Conservation (phyloP, 2,888 invertebrate genomes). For the Pollenia amentaria region DNA sequence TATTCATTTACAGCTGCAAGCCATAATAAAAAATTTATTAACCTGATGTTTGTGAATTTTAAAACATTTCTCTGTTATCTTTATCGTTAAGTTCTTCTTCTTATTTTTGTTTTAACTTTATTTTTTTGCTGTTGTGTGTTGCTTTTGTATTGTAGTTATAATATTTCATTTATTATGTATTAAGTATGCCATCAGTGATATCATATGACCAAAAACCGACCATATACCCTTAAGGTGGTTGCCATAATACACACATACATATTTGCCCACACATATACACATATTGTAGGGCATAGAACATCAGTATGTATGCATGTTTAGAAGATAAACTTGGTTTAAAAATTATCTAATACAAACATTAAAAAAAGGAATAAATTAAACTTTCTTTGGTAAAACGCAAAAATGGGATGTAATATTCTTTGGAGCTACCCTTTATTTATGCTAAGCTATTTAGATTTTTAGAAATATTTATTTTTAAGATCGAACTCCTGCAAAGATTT, state of each 20-base stretch:
- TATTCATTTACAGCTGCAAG: conserved; percentile 33
- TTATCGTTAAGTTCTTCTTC: conserved; percentile 39
- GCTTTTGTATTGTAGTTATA: conserved; percentile 13
- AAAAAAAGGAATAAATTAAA: too few relatives aligned
- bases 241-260: conserved; percentile 50
- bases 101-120: conserved; percentile 3
- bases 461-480: too few relatives aligned
- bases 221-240: conserved; percentile 44
- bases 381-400: too few relatives aligned
- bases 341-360: neutral
- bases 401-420: too few relatives aligned
- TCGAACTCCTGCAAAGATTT: too few relatives aligned
- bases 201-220: conserved; percentile 54
- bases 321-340: neutral
- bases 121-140: conserved; percentile 20
- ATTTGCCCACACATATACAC: neutral
- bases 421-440: too few relatives aligned
- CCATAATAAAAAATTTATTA: conserved; percentile 64
- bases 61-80: conserved; percentile 42
- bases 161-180: conserved; percentile 68
- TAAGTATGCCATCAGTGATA: conserved; percentile 68
- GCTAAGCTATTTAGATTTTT: too few relatives aligned
- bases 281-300: neutral
- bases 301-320: too few relatives aligned
- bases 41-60: conserved; percentile 59